These are phyloP conservation scores for Stictocephala bisonia DNA, from an alignment of 2,888 invertebrate species.

Conservation along the genomic window DNA sequence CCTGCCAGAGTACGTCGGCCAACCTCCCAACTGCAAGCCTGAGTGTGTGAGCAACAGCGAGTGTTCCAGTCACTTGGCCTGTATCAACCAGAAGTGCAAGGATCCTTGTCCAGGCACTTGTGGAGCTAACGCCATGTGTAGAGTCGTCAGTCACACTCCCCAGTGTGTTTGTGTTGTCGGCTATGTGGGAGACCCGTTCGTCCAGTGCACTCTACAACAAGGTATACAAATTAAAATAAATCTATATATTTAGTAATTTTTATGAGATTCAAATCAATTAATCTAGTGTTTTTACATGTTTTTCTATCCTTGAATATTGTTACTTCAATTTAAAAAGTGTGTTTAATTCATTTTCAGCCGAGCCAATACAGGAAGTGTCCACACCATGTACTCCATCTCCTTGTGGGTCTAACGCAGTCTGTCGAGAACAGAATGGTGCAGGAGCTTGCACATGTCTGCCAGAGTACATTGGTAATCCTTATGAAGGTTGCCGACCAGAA, in stretches of 20 bases:
- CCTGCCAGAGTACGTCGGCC: constrained; percentile 64
- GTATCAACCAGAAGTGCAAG: constrained; percentile 64
- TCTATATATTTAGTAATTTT: neutral
- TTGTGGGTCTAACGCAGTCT: constrained; percentile 81
- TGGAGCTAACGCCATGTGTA: constrained; percentile 65
- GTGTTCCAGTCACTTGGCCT: constrained; percentile 64
- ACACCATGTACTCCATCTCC: constrained; percentile 78
- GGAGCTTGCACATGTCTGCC: constrained; percentile 78
- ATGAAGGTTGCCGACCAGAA: constrained; percentile 82
- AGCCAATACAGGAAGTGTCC: constrained; percentile 62
- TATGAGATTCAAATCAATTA: neutral
- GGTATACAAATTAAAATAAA: constrained; percentile 50
- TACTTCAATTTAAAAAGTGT: no score
- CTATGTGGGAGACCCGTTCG: constrained; percentile 62
- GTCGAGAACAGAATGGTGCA: constrained; percentile 75
- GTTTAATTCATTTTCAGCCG: constrained; percentile 42
- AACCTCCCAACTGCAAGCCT: constrained; percentile 74
- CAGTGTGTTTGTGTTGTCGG: constrained; percentile 65
- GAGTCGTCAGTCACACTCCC: constrained; percentile 66
- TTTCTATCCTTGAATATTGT: no score
- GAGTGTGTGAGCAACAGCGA: constrained; percentile 77
- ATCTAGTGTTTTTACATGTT: neutral
- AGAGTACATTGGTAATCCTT: constrained; percentile 80
- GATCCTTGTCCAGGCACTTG: constrained; percentile 66
- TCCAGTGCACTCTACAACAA: constrained; percentile 56